Conservation (phyloP, 2,797 vertebrate species). For the Platyrinchus mystaceus region DNA sequence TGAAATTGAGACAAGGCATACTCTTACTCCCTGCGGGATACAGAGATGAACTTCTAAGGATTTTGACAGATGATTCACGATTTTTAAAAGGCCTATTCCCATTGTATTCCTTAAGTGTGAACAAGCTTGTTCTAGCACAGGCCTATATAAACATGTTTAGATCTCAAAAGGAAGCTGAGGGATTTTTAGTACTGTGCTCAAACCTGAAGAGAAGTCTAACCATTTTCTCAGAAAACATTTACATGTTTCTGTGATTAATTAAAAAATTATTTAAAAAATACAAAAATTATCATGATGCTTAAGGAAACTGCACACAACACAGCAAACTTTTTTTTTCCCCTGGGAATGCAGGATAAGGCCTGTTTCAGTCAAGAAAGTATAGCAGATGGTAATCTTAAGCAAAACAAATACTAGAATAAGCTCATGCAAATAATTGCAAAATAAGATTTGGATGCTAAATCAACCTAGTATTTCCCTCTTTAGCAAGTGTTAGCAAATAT, state of each 20-base stretch:
- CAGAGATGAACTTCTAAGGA: not conserved
- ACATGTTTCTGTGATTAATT: no score
- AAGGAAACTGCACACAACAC: not conserved
- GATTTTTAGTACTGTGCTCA: not conserved
- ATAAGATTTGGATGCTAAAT: not conserved
- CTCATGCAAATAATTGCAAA: not conserved
- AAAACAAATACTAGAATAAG: not conserved
- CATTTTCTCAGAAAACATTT: not conserved
- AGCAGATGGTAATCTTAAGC: not conserved
- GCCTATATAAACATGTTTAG: not conserved
- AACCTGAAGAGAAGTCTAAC: not conserved
- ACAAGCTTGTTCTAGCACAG: not conserved
- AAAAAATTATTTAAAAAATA: no score
- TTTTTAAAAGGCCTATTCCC: not conserved
- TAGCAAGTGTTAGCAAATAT: not conserved
- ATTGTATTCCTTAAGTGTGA: not conserved
- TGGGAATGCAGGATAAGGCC: not conserved
- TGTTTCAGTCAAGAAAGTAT: not conserved
- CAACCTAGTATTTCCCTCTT: not conserved
- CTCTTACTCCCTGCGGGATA: not conserved
- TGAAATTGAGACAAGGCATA: not conserved
- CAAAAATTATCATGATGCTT: not conserved
- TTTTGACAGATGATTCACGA: not conserved
- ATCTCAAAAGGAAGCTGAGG: not conserved
- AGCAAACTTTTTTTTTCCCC: rapidly evolving